phyloP scores from a whole-genome alignment of 2,888 invertebrate species.

The Drosophila pegasa region DNA sequence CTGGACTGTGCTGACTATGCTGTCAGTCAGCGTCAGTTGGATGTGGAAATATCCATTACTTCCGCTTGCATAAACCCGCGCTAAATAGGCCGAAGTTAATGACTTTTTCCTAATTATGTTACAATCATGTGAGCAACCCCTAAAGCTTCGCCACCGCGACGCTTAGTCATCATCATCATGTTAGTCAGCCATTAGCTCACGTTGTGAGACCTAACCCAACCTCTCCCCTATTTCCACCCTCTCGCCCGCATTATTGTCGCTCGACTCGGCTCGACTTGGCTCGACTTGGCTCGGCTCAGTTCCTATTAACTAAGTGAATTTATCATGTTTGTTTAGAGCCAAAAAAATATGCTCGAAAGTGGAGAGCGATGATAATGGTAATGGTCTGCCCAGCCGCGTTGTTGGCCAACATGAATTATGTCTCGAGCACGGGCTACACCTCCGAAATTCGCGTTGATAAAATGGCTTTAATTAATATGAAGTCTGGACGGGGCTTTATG shows the following conservation, averaged over 20 bases:
- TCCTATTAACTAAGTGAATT: slow-evolving; percentile 70
- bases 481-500: slow-evolving; percentile 13
- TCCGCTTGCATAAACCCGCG: slow-evolving; percentile 56
- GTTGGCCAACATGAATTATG: slow-evolving; percentile 49
- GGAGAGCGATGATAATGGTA: slow-evolving; percentile 51
- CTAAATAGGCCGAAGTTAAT: slow-evolving; percentile 65
- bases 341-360: slow-evolving; percentile 53
- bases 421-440: slow-evolving; percentile 50
- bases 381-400: slow-evolving; percentile 36
- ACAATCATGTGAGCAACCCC: slow-evolving; percentile 50
- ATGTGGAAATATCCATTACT: slow-evolving; percentile 47
- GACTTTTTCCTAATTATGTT: slow-evolving; percentile 72
- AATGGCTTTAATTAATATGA: slow-evolving; percentile 44
- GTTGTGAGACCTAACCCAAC: slow-evolving; percentile 48
- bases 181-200: slow-evolving; percentile 61
- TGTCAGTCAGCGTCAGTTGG: slow-evolving; percentile 1
- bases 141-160: slow-evolving; percentile 21
- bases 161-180: slow-evolving; percentile 66
- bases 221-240: slow-evolving; percentile 11
- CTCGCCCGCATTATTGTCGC: slow-evolving; percentile 46
- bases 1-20: neutral
- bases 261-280: slow-evolving; percentile 36
- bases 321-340: slow-evolving; percentile 54
- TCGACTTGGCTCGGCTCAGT: slow-evolving; percentile 33
- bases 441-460: slow-evolving; percentile 22